Conservation (phyloP, 2,113 vertebrate genomes). For the Hyperoodon ampullatus region DNA sequence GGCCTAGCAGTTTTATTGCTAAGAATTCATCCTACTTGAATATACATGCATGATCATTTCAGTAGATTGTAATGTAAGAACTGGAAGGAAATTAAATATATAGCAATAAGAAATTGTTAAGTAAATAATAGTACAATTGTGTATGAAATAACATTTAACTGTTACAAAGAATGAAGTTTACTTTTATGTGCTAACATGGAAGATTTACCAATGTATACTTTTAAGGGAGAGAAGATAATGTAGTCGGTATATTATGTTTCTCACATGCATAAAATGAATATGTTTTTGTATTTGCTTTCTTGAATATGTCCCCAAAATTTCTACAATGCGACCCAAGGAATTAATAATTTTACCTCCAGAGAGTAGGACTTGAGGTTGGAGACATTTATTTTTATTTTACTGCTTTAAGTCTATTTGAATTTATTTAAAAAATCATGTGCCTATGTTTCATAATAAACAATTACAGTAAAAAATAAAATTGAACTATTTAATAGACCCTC, state of each 20-base stretch:
- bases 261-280: background rate
- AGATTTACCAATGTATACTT: background rate
- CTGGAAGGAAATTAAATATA: background rate
- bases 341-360: background rate
- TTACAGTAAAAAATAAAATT: background rate
- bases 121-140: background rate
- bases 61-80: background rate
- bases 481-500: background rate
- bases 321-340: background rate
- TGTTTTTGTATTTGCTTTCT: background rate
- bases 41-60: background rate
- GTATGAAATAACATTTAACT: background rate
- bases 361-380: background rate
- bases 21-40: background rate
- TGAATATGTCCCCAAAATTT: background rate
- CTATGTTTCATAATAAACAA: background rate
- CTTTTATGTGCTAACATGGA: background rate
- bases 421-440: background rate
- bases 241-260: background rate
- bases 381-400: background rate
- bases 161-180: background rate
- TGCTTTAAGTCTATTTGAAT: conserved; percentile 5
- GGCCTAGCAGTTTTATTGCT: background rate
- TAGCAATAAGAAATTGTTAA: background rate
- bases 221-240: background rate